Evolutionary conservation across 1,140 invertebrate genomes (phyloP).

Genomic region (Zaprionus ornatus): DNA sequence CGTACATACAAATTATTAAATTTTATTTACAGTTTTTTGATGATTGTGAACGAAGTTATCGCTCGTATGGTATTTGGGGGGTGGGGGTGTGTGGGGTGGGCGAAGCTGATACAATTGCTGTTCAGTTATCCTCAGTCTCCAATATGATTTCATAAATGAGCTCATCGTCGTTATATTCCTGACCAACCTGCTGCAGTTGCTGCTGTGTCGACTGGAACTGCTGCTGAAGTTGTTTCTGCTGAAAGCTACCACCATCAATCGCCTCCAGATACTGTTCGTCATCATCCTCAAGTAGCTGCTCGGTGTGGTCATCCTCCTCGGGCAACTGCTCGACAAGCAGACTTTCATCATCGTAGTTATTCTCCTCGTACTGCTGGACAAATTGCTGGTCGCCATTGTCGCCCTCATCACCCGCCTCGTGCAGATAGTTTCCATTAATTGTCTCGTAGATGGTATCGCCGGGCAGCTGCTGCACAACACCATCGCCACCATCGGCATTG

Average conservation of each 20-base stretch:
- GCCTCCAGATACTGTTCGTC: constrained; percentile 30
- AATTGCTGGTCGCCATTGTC: constrained; percentile 20
- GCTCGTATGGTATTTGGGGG: background rate
- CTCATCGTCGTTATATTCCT: constrained; percentile 51
- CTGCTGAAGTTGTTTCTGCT: constrained; percentile 9
- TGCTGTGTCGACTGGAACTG: background rate
- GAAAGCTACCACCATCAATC: background rate
- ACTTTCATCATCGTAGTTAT: constrained; percentile 31
- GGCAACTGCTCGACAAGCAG: constrained; percentile 30
- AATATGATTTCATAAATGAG: constrained; percentile 72
- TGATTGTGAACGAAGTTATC: background rate
- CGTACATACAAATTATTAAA: constrained; percentile 11
- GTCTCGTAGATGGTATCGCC: constrained; percentile 3
- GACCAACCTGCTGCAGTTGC: constrained; percentile 6
- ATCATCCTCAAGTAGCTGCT: constrained; percentile 22
- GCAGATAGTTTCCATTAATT: constrained; percentile 12
- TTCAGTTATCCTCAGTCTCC: constrained; percentile 73
- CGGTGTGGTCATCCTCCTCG: constrained; percentile 23
- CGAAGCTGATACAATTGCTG: constrained; percentile 2
- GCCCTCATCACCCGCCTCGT: constrained; percentile 5
- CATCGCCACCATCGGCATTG: background rate
- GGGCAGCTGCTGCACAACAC: constrained; percentile 6
- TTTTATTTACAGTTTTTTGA: constrained; percentile 32
- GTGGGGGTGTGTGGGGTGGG: background rate
- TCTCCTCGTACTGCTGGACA: constrained; percentile 23